These are phyloP conservation scores for Eilema sororculum DNA, from an alignment of 2,888 invertebrate species.

Conservation along the genomic window DNA sequence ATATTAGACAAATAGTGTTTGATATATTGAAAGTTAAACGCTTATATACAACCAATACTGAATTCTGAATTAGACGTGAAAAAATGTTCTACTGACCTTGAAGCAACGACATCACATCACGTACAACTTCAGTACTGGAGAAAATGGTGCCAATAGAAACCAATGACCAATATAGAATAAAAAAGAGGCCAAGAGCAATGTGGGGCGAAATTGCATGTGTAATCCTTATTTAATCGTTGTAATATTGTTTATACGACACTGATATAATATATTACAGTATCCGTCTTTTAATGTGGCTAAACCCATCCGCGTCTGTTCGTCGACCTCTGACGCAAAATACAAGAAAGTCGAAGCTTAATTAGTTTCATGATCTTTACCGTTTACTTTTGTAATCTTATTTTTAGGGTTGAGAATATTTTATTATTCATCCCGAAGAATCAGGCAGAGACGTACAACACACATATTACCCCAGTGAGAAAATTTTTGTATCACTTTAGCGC, in stretches of 20 bases:
- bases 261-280: background rate
- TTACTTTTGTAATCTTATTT: slow-evolving; percentile 15
- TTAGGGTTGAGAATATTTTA: background rate
- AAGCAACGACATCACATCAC: background rate
- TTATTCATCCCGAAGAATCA: background rate
- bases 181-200: background rate
- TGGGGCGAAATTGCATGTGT: background rate
- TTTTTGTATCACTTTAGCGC: no score
- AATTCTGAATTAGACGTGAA: background rate
- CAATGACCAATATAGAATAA: background rate
- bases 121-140: background rate
- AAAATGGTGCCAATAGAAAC: background rate
- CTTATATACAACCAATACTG: background rate
- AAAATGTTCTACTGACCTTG: background rate
- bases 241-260: background rate
- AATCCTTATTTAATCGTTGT: background rate
- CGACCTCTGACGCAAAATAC: slow-evolving; percentile 10
- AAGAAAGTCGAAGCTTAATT: background rate
- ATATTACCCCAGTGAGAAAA: background rate
- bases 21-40: no score
- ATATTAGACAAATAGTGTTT: no score
- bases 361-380: slow-evolving; percentile 12
- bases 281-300: background rate
- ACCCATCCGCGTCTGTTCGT: slow-evolving; percentile 10
- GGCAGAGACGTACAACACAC: no score